These are phyloP conservation scores for Mormyrus hasselquistii DNA, from an alignment of 2,797 vertebrate species.

Conservation along the genomic window DNA sequence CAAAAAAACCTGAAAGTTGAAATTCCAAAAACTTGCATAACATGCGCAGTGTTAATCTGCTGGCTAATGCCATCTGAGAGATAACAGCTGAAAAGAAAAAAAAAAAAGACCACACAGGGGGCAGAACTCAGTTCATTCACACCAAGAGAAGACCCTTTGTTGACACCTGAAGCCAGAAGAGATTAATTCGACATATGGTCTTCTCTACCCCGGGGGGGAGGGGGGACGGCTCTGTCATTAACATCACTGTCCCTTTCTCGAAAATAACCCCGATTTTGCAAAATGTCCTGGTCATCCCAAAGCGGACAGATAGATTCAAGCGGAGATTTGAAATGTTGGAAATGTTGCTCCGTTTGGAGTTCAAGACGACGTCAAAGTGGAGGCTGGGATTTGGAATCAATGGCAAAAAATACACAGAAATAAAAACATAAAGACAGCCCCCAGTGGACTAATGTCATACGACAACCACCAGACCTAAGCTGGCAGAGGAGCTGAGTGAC, in stretches of 20 bases:
- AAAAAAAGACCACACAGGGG: not conserved
- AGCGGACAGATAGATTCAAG: not conserved
- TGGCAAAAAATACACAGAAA: not conserved
- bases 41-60: not conserved
- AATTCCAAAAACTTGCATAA: not conserved
- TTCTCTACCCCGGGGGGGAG: not conserved
- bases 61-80: not conserved
- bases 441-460: not conserved
- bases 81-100: not conserved
- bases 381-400: not conserved
- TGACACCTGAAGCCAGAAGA: not conserved
- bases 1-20: not conserved
- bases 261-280: not conserved
- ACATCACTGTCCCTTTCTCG: not conserved
- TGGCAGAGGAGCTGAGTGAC: not conserved
- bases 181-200: not conserved
- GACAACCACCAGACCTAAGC: not conserved
- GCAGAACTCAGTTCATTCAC: not conserved
- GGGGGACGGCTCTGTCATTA: not conserved
- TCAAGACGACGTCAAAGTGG: not conserved
- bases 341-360: not conserved
- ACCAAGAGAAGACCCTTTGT: not conserved
- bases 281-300: not conserved
- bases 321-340: not conserved
- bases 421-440: not conserved